Evolutionary conservation across 2,888 invertebrate genomes (phyloP).

Genomic region (Campoplex capitator): DNA sequence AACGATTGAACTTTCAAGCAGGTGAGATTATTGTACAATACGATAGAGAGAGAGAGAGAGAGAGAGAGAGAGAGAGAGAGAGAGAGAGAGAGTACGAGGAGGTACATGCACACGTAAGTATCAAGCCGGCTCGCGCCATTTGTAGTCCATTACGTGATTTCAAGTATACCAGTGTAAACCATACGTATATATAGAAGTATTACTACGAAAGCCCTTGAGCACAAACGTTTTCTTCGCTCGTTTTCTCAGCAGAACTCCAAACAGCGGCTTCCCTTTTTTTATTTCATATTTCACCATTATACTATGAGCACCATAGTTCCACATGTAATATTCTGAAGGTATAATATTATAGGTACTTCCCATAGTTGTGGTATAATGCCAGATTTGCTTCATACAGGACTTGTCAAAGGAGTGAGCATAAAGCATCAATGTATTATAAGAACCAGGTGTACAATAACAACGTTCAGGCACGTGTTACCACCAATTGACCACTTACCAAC

Average conservation of each 20-base stretch:
- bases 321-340: slow-evolving; percentile 37
- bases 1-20: slow-evolving; percentile 18
- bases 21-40: slow-evolving; percentile 50
- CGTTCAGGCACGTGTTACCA: slow-evolving; percentile 47
- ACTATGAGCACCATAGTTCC: not conserved
- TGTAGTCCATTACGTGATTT: slow-evolving; percentile 24
- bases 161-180: not conserved
- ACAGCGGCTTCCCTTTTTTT: slow-evolving; percentile 53
- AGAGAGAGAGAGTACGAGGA: not conserved
- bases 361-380: slow-evolving; percentile 48
- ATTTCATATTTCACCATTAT: slow-evolving; percentile 47
- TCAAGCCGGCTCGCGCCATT: slow-evolving; percentile 41
- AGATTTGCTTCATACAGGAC: not conserved
- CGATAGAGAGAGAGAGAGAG: not conserved
- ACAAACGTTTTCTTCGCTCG: slow-evolving; percentile 42
- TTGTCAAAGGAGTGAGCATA: slow-evolving; percentile 24
- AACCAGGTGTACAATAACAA: slow-evolving; percentile 52
- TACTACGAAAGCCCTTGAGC: slow-evolving; percentile 42
- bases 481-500: slow-evolving; percentile 51
- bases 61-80: too few relatives aligned
- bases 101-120: slow-evolving; percentile 21
- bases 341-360: slow-evolving; percentile 51
- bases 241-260: slow-evolving; percentile 48
- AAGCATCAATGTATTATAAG: slow-evolving; percentile 34
- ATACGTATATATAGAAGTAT: slow-evolving; percentile 5